Base-by-base conservation (phyloP, 2,797 vertebrate genomes). In the Phalloptychus januarius region DNA sequence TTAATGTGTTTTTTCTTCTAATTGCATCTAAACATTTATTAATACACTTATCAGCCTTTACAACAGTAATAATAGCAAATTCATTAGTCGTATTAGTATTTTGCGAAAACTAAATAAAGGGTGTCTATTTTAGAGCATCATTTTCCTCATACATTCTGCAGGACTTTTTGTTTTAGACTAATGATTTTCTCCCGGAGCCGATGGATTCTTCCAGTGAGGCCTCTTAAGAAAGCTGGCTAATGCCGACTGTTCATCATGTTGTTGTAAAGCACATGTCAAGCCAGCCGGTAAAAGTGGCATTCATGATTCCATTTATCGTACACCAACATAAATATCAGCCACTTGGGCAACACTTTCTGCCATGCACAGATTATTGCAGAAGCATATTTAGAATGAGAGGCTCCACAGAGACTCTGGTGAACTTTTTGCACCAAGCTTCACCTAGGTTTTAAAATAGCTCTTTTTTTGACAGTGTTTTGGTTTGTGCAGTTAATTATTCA, bases 151-250 rank as follows among this genome's bases (percentile, higher is more conserved):
- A 15, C 72, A 50, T 40, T 45, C 70, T 31, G 38, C 44, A 70
- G 58, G 36, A 76, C 72, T 78, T 10, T 0, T 13, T 83, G 84
- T 79, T 84, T 81, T 15, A 85, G 85, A 90, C 86, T 83, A 80
- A 78, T 83, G 77, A 85, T 90, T 87, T 85, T 77, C 86, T 75
- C 71, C 86, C 81, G 20, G 81, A 79, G 83, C 70, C 86, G 50
- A 77, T 65, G 80, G 87, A 80, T 88, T 87, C 90, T 87, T 83
- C 81, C 20, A 67, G 78, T 89, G 84, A 91, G 87, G 84, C 89
- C 87, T 93, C 92, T 92, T 92, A 92, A 90, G 89, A 86, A 88
- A 84, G 89, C 89, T 12, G 83, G 87, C 89, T 91, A 92, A 92
- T 91, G 91, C 82, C 72, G 82, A 72, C 90, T 89, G 91, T 92